Evolutionary conservation across 2,888 invertebrate species (phyloP).

Genomic region (Tribolium freemani): DNA sequence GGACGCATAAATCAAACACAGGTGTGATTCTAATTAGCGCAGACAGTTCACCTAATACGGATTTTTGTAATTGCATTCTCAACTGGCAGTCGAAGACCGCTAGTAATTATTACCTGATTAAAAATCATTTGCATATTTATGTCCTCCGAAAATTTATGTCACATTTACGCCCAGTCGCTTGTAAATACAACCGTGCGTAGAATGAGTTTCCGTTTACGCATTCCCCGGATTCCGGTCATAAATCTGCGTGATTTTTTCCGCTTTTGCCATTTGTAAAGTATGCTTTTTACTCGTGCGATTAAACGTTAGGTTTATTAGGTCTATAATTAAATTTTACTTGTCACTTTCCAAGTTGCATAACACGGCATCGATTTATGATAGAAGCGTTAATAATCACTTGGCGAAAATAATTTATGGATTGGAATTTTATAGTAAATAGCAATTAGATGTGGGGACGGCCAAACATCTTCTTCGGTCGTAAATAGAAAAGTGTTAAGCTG

Average conservation of each 20-base stretch:
- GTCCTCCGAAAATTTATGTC: constrained; percentile 29
- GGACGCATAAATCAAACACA: constrained; percentile 18
- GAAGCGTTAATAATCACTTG: constrained; percentile 21
- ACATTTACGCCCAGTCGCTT: constrained; percentile 35
- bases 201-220: constrained; percentile 29
- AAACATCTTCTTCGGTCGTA: constrained; percentile 11
- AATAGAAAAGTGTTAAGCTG: not conserved
- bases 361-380: constrained; percentile 18
- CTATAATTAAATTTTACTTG: constrained; percentile 23
- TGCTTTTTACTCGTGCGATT: not conserved
- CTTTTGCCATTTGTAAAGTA: constrained; percentile 11
- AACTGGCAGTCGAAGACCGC: constrained; percentile 12
- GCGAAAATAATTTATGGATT: constrained; percentile 21
- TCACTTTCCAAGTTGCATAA: constrained; percentile 3
- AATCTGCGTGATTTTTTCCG: constrained; percentile 19
- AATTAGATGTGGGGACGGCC: constrained; percentile 14
- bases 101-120: constrained; percentile 35
- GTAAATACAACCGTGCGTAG: constrained; percentile 30
- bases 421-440: constrained; percentile 27
- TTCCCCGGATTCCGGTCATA: constrained; percentile 24
- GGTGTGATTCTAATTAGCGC: constrained; percentile 19
- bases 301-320: constrained; percentile 4
- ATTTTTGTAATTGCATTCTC: constrained; percentile 39
- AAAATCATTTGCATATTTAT: constrained; percentile 37
- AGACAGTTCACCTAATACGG: constrained; percentile 31